Conservation (phyloP, 2,888 invertebrate genomes). For the Charanyca ferruginea region DNA sequence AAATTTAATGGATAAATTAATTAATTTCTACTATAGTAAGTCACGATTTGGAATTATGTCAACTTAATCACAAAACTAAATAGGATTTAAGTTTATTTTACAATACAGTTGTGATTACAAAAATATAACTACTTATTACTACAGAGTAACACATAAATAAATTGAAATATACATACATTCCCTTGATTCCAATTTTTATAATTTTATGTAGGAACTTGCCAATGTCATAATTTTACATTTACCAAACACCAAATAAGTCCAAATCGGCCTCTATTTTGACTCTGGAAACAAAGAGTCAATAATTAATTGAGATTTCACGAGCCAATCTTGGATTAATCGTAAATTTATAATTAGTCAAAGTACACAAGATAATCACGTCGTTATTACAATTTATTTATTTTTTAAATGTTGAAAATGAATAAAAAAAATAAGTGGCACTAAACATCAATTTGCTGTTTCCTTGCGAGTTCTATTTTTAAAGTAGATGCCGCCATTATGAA, state of each 20-base stretch:
- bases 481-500: constrained; percentile 28
- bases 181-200: constrained; percentile 72
- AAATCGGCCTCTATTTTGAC: constrained; percentile 33
- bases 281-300: constrained; percentile 41
- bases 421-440: constrained; percentile 42
- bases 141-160: constrained; percentile 82
- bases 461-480: constrained; percentile 30
- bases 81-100: constrained; percentile 67
- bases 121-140: constrained; percentile 87
- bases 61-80: constrained; percentile 59
- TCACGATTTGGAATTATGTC: constrained; percentile 61
- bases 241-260: constrained; percentile 60
- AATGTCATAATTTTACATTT: constrained; percentile 70
- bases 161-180: constrained; percentile 77
- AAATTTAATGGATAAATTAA: constrained; percentile 44
- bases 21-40: constrained; percentile 50
- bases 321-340: constrained; percentile 40
- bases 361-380: constrained; percentile 41
- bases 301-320: constrained; percentile 49
- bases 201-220: constrained; percentile 80
- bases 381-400: constrained; percentile 20
- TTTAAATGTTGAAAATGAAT: constrained; percentile 41
- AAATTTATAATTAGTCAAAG: constrained; percentile 45
- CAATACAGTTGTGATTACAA: constrained; percentile 82
- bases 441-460: constrained; percentile 14